Conservation (phyloP, 1,140 invertebrate species). For the Rhynchophorus ferrugineus region DNA sequence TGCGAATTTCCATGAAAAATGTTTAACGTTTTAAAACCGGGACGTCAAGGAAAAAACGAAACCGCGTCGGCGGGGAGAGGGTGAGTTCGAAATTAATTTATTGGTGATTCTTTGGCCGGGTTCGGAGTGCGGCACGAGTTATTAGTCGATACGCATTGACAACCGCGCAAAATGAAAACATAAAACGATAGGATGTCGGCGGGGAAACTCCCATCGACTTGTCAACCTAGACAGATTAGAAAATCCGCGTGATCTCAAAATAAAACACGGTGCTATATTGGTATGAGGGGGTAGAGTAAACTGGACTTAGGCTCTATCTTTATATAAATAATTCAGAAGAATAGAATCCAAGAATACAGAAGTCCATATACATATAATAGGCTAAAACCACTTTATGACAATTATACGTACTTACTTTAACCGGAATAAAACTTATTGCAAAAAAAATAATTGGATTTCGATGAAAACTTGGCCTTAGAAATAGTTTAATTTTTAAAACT, state of each 20-base stretch:
- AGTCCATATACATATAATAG: background rate
- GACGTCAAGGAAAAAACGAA: too few relatives aligned
- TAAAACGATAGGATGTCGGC: conserved; percentile 5
- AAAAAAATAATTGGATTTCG: too few relatives aligned
- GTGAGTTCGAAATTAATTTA: background rate
- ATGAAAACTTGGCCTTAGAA: too few relatives aligned
- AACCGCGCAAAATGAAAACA: conserved; percentile 10
- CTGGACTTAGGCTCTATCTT: background rate
- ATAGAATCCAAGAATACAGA: background rate
- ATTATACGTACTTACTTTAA: too few relatives aligned
- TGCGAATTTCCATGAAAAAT: conserved; percentile 15
- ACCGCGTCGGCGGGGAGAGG: background rate
- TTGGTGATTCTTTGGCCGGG: too few relatives aligned
- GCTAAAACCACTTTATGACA: too few relatives aligned
- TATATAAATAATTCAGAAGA: background rate
- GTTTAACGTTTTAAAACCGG: conserved; percentile 12
- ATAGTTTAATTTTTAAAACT: too few relatives aligned
- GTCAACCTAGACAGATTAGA: conserved; percentile 17
- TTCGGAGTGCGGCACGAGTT: too few relatives aligned
- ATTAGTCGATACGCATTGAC: conserved; percentile 8
- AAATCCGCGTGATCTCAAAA: conserved; percentile 15
- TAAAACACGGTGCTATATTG: conserved; percentile 7
- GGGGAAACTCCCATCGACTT: conserved; percentile 6
- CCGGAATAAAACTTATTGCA: too few relatives aligned
- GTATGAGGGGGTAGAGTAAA: conserved; percentile 1